Percentiles rank a stretch among this genome's conserved stretches.
Conservation (phyloP, 2,888 invertebrate genomes). For the Omphaloscelis lunosa region DNA sequence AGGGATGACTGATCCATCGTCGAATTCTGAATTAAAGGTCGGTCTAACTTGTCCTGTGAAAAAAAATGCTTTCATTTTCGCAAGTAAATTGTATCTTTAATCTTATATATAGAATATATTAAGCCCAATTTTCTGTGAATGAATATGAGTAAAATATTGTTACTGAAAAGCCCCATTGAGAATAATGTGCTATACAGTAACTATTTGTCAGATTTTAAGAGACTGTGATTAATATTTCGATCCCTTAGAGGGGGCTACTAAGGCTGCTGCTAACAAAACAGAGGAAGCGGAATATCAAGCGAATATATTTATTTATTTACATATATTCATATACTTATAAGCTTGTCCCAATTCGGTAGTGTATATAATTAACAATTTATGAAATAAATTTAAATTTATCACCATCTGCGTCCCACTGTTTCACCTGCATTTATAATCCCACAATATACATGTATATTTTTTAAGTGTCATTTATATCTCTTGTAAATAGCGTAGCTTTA, state of each 20-base stretch:
- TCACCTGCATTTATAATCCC: too few relatives aligned
- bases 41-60: constrained; percentile 21
- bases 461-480: background rate
- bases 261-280: too few relatives aligned
- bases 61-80: constrained; percentile 18
- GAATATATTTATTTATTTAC: background rate
- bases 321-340: too few relatives aligned
- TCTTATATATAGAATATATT: background rate
- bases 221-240: background rate
- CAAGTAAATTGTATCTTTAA: constrained; percentile 22
- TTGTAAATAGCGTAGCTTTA: background rate
- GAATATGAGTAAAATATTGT: constrained; percentile 3
- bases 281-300: constrained; percentile 1
- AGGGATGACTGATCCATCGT: constrained; percentile 51
- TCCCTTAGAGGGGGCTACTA: background rate
- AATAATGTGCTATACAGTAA: background rate
- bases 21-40: constrained; percentile 43
- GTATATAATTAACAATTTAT: too few relatives aligned
- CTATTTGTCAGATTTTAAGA: background rate
- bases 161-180: background rate
- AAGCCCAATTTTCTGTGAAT: background rate
- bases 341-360: too few relatives aligned
- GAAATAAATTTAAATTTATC: too few relatives aligned
- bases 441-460: too few relatives aligned
- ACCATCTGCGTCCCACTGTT: too few relatives aligned